Conservation (phyloP, 2,113 vertebrate species). For the Ptilonorhynchus violaceus region DNA sequence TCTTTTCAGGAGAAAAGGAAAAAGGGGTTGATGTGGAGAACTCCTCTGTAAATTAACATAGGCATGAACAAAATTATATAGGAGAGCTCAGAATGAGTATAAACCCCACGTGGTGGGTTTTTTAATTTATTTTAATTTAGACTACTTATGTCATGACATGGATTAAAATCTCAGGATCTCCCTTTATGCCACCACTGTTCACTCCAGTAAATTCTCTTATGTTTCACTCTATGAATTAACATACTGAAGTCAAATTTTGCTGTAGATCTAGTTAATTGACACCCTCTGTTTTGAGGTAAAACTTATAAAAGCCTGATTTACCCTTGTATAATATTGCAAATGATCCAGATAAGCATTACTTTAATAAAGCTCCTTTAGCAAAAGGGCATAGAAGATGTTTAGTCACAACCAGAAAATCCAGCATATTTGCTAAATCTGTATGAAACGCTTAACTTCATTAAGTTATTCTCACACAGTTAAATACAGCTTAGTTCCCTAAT, state of each 20-base stretch:
- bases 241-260: background rate
- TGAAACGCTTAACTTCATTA: conserved; percentile 8
- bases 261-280: background rate
- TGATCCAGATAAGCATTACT: conserved; percentile 2
- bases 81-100: background rate
- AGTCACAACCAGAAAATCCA: background rate
- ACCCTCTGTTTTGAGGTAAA: background rate
- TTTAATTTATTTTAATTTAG: background rate
- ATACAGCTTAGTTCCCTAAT: conserved; percentile 5
- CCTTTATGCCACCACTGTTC: background rate
- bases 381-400: background rate
- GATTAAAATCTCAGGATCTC: background rate
- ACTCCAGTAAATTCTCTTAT: background rate
- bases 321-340: background rate
- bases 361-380: conserved; percentile 41
- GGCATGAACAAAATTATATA: background rate
- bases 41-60: background rate
- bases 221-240: background rate
- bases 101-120: background rate
- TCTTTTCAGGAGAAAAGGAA: background rate
- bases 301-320: background rate
- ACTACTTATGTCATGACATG: background rate
- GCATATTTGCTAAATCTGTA: background rate
- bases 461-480: conserved; percentile 5
- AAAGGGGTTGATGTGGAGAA: background rate